Evolutionary conservation across 2,113 vertebrate species (phyloP), one percentile per base, ranked within the genome.

Genomic region (Prochilodus magdalenae): DNA sequence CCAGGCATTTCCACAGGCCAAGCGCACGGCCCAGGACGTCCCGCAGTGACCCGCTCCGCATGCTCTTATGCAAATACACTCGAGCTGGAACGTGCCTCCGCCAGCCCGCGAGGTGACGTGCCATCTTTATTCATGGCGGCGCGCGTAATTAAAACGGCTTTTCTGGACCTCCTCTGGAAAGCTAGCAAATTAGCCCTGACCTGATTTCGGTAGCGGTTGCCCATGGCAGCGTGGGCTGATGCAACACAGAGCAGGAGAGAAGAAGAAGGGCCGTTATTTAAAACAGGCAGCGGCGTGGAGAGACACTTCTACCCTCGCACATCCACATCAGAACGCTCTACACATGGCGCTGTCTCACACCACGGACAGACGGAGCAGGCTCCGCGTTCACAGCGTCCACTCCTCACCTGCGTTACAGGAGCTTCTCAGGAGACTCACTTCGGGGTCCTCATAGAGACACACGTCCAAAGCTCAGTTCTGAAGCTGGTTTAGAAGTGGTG

Each of bases 101-200:
- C 40, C 40, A 10, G 40, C 16, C n/a, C n/a, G 49, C 49, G 1
- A 20, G 51, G 13, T 40, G 24, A 15, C 40, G 33, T 4, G 33
- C 24, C 24, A 27, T 47, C 75, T 26, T 77, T 77, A n/a, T 49
- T 63, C 29, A 27, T 47, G 53, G 60, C n/a, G 63, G 33, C 74
- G 27, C 55, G 24, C 30, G 51, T 79, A 79, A 74, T 67, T 82
- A 66, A 81, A 55, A 75, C 11, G 65, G 30, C 40, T 33, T 26
- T 60, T 70, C 53, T 7, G 66, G 33, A 77, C 36, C 49, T 80
- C 24, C 70, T 70, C 70, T 24, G 72, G 51, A 49, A 44, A 33
- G 33, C 15, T 53, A 77, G 18, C 70, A 82, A 53, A 60, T 82
- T 79, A 82, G 65, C n/a, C 20, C 51, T 83, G 84, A 79, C 55